Base-by-base conservation (phyloP, 2,113 vertebrate genomes). In the Cathartes aura region DNA sequence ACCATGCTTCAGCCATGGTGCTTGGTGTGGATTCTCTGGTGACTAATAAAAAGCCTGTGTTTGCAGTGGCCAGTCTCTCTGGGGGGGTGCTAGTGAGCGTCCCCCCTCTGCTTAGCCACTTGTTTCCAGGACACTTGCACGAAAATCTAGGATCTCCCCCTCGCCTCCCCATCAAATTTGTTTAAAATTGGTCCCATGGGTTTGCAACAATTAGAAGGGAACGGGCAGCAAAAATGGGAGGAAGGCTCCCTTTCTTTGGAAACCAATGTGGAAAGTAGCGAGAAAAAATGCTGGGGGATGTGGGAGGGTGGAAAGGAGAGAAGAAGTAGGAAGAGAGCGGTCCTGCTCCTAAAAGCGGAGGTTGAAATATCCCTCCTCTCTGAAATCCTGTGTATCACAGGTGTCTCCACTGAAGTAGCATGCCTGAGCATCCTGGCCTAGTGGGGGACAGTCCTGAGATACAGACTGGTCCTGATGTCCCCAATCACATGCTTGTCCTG, bases 381-480 rank as follows among this genome's bases (percentile, higher is more conserved):
- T 3, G 21, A 91, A 76, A 78, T 73, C 45, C 21, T 72, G 10
- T 2, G 3, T 32, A 20, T 86, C 36, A 67, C 5, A 71, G 48
- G 36, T 53, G 45, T 73, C 11, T 86, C 40, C 22, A 34, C 22
- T 73, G 53, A 90, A 89, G 40, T 2, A 66, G n/a, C 53, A 40
- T 53, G 43, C 29, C 32, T 86, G 66, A 96, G 36, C 58, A 80
- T 26, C 58, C 58, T 38, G 66, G 58, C 24, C 40, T 60, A 76
- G 59, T 2, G 1, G 27, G 8, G 27, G 20, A n/a, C 53, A 45
- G 55, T 52, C 30, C 75, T 30, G 50, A 76, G 43, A 56, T 16
- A 60, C 6, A 64, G 30, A 30, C 29, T 42, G 26, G 16, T 73
- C 5, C 27, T 0, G 0, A 38, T 67, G 38, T 62, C 56, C 26